Conservation (phyloP, 1,140 invertebrate genomes). For the Bombyx mandarina region DNA sequence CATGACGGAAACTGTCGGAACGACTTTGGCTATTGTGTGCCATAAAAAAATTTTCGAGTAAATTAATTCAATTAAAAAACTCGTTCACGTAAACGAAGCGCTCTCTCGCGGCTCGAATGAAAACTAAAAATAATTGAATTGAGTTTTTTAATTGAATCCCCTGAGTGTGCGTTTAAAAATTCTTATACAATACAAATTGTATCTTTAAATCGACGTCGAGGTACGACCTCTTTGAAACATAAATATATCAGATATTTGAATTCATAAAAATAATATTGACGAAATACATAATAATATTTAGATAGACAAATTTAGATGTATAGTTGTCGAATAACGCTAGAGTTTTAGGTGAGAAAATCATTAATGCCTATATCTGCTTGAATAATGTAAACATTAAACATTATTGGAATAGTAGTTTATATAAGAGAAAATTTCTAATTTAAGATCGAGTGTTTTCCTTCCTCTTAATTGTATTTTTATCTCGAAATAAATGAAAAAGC, state of each 20-base stretch:
- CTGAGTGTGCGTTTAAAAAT: not conserved
- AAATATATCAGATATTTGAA: slow-evolving; percentile 6
- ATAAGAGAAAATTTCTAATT: slow-evolving; percentile 3
- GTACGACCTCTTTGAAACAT: slow-evolving; percentile 7
- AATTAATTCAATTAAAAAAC: too few relatives aligned
- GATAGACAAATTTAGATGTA: slow-evolving; percentile 18
- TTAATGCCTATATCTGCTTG: slow-evolving; percentile 15
- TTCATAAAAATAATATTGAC: not conserved
- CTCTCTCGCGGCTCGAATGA: not conserved
- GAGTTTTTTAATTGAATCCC: slow-evolving; percentile 1
- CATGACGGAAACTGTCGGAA: too few relatives aligned
- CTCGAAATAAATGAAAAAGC: too few relatives aligned
- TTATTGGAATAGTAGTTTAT: not conserved
- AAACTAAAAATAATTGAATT: not conserved
- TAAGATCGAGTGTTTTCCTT: not conserved
- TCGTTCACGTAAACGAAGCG: too few relatives aligned
- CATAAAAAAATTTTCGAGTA: too few relatives aligned
- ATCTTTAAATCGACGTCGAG: not conserved
- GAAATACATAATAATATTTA: slow-evolving; percentile 3
- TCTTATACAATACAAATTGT: not conserved
- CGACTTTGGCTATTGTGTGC: too few relatives aligned
- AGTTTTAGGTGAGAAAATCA: slow-evolving; percentile 9
- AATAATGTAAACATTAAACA: slow-evolving; percentile 9
- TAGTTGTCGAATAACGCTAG: slow-evolving; percentile 2
- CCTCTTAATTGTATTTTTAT: too few relatives aligned